phyloP scores from a whole-genome alignment of 2,888 invertebrate genomes.

The Oscheius sp. region DNA sequence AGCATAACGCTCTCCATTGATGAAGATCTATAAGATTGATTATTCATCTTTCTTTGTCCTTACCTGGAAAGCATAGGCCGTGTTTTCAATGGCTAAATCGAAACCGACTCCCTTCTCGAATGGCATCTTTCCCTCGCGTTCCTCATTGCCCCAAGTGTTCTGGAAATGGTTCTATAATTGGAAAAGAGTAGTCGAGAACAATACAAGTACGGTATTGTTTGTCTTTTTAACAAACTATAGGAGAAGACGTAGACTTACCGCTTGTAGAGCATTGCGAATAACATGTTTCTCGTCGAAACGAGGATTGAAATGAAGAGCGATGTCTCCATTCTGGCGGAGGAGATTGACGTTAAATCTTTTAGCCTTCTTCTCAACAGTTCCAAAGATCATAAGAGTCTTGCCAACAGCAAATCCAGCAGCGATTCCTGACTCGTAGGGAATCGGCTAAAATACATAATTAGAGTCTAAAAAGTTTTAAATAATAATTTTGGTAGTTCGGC shows the following conservation, averaged over 20 bases:
- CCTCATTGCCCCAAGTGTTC: conserved; percentile 69
- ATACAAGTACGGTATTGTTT: too few relatives aligned
- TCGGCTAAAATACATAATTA: conserved; percentile 66
- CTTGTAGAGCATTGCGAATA: conserved; percentile 52
- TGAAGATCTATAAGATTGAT: conserved; percentile 60
- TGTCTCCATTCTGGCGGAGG: conserved; percentile 69
- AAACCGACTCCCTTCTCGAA: conserved; percentile 70
- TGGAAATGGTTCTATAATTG: too few relatives aligned
- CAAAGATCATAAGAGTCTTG: conserved; percentile 68
- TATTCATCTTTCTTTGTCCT: not conserved
- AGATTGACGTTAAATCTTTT: conserved; percentile 66
- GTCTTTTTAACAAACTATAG: too few relatives aligned
- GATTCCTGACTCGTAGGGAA: conserved; percentile 68
- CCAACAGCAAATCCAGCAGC: conserved; percentile 65
- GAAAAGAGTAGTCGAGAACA: too few relatives aligned
- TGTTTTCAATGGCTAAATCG: conserved; percentile 67
- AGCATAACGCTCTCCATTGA: conserved; percentile 70
- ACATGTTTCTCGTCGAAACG: conserved; percentile 63
- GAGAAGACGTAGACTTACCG: too few relatives aligned
- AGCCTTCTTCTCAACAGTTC: conserved; percentile 69
- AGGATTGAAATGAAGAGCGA: conserved; percentile 68
- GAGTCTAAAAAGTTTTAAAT: not conserved
- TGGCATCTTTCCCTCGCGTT: conserved; percentile 68
- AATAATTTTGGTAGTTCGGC: not conserved
- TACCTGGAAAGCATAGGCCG: conserved; percentile 68